Conservation (phyloP, 2,113 vertebrate genomes). For the Tetrao urogallus region DNA sequence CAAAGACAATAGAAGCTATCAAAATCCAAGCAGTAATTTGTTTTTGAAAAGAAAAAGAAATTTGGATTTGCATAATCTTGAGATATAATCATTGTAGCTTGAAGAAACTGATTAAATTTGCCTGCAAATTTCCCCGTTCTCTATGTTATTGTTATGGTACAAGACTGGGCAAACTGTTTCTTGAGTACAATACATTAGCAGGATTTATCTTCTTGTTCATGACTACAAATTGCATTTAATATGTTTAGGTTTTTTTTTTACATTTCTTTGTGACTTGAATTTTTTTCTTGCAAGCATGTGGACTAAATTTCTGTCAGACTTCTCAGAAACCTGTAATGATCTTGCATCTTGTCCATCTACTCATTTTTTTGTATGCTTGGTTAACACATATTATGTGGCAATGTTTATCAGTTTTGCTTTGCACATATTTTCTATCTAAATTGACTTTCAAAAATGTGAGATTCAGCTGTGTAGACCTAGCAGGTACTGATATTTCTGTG, state of each 20-base stretch:
- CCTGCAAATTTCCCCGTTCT: background rate
- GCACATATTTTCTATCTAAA: background rate
- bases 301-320: background rate
- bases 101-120: conserved; percentile 29
- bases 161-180: background rate
- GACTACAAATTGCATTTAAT: background rate
- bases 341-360: background rate
- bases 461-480: background rate
- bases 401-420: background rate
- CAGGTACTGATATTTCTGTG: background rate
- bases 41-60: conserved; percentile 49
- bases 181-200: background rate
- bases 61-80: conserved; percentile 51
- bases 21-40: conserved; percentile 25
- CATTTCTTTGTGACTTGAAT: background rate
- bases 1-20: conserved; percentile 41
- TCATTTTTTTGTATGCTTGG: background rate
- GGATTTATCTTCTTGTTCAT: background rate
- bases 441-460: background rate
- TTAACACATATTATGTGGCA: background rate
- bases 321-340: background rate
- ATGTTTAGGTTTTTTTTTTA: background rate
- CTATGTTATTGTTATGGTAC: background rate
- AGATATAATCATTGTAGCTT: background rate
- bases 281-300: background rate